Base-by-base conservation (phyloP, 2,888 invertebrate species). In the Tuta absoluta region DNA sequence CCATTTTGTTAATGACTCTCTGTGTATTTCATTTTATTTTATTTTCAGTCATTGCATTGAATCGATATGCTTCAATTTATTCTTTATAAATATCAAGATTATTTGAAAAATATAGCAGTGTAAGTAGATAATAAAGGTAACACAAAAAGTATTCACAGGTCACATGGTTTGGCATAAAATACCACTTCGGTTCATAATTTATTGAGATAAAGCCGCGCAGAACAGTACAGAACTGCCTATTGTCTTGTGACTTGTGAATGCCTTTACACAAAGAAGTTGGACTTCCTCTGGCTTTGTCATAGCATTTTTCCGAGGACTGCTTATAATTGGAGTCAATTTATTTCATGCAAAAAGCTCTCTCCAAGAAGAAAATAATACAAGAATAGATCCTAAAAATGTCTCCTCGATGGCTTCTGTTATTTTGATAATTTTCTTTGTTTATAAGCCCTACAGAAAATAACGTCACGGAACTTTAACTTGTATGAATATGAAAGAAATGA, bases 181-280 rank as follows among this genome's bases (percentile, higher is more conserved):
- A n/a, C 11, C 1, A 12, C 19, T 12, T 10, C 10, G 41, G 28
- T 14, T 53, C 21, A 23, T 61, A 63, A 65, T 65, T 60, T 65
- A 65, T 63, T 33, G 61, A 49, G 51, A 66, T 63, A 63, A 53
- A 60, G 38, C 51, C 37, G 37, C 17, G 24, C n/a, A 63, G 56
- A 23, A 24, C 48, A 14, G 69, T 63, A 71, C 68, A 69, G 72
- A 75, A 75, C 74, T 69, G 71, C 71, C 71, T 69, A 74, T 75
- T 78, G 74, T 76, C 71, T 74, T 69, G 68, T 14, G 72, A 71
- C 71, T 74, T 69, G 68, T 14, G 72, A 71, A 71, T 66, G 67
- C 64, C 65, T 65, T 57, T 59, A 68, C 51, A 74, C 75, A 78
- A 78, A 78, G 76, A 66, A 69, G 68, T 72, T 63, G 60, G 62